Conservation (phyloP, 2,113 vertebrate genomes). For the Plotosus lineatus region DNA sequence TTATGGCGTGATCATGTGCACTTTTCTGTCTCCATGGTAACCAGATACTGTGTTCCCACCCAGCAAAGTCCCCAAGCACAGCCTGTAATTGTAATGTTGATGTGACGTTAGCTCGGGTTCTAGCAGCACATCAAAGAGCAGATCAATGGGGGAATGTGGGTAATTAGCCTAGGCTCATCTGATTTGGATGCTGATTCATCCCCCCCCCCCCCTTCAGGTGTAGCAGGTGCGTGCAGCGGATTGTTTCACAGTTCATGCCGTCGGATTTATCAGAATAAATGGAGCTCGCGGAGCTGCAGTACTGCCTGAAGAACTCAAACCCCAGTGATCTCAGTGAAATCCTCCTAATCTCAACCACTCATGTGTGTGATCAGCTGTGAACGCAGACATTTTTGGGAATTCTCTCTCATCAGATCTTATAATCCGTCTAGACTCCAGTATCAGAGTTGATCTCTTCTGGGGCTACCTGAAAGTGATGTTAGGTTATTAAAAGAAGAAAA, state of each 20-base stretch:
- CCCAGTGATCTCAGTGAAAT: background rate
- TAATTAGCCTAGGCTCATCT: background rate
- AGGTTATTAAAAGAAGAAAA: too few relatives aligned
- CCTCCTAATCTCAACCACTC: slow-evolving; percentile 1
- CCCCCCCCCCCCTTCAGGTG: background rate
- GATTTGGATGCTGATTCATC: background rate
- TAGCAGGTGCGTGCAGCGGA: slow-evolving; percentile 20
- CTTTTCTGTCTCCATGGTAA: slow-evolving; percentile 73
- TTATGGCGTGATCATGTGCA: slow-evolving; percentile 60
- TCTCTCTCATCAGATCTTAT: background rate
- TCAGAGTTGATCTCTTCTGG: background rate
- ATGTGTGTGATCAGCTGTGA: background rate
- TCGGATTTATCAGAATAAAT: slow-evolving; percentile 12
- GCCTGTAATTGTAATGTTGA: slow-evolving; percentile 53
- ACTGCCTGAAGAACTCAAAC: background rate
- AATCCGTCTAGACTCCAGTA: background rate
- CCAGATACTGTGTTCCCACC: slow-evolving; percentile 58
- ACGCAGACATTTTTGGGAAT: background rate
- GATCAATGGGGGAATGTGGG: background rate
- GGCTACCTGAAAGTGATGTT: background rate
- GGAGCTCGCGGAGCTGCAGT: background rate
- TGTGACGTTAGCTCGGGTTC: slow-evolving; percentile 35
- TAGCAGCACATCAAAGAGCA: slow-evolving; percentile 46
- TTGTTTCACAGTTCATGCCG: slow-evolving; percentile 1
- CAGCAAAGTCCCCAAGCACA: slow-evolving; percentile 40